Evolutionary conservation across 2,797 vertebrate genomes (phyloP), one percentile per base, ranked within the genome.

Genomic region (Eupleurogrammus muticus): DNA sequence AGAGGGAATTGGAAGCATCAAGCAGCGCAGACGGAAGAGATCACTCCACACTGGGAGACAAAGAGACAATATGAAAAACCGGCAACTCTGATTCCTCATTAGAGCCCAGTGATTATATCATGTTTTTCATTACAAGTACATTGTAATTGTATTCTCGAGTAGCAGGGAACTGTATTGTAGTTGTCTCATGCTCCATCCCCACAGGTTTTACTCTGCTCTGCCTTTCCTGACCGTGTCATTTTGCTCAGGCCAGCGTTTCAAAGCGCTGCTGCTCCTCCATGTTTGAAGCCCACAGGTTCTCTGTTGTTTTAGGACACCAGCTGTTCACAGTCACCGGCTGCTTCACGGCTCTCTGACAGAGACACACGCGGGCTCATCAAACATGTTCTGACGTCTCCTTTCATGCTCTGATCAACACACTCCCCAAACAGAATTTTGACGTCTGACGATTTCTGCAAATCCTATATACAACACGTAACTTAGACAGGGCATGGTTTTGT

Each of bases 281-380:
- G 80, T 84, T 84, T 87, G 89, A 89, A 87, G 85, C 79, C 67
- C 78, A 79, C 75, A 60, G 67, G 20, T 70, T 53, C 57, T 81
- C 60, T 83, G 79, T 80, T 84, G 71, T 85, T 72, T 71, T 34
- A 47, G 49, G 38, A 69, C 75, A 72, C 51, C 59, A 81, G 64
- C 74, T 72, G 73, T 83, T 88, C 78, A 87, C 80, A 85, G 67
- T 68, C 75, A 53, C 19, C 1, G n/a, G 47, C 73, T 70, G 53
- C 68, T 21, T 74, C 70, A 7, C 58, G 38, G 54, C 47, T 44
- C 40, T 44, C 16, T 44, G 40, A 44, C 16, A 17, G 16, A 42
- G 38, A 38, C 70, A 55, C 79, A 52, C 16, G 53, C 63, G 70
- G 19, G 56, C 49, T 68, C 56, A 79, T 68, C 56, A 79, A 71